phyloP scores from a whole-genome alignment of 2,888 invertebrate species.

The Pheosia tremula region DNA sequence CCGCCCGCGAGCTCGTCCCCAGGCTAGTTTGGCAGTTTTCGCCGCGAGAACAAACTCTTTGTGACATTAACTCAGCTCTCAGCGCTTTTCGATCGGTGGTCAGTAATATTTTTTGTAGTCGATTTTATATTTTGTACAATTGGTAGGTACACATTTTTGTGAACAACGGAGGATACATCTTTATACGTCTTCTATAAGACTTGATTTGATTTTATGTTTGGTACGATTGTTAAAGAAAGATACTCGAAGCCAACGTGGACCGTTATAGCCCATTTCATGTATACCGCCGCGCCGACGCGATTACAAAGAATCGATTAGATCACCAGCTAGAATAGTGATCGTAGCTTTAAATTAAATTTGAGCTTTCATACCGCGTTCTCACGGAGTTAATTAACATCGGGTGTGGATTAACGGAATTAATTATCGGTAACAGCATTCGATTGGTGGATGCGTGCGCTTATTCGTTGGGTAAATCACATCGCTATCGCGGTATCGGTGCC shows the following conservation, averaged over 20 bases:
- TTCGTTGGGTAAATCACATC: conserved; percentile 75
- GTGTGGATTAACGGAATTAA: conserved; percentile 69
- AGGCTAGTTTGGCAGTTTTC: conserved; percentile 52
- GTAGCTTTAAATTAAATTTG: conserved; percentile 40
- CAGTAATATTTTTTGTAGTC: conserved; percentile 12
- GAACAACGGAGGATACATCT: too few species aligned
- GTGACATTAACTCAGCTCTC: conserved; percentile 34
- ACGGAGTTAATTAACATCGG: conserved; percentile 70
- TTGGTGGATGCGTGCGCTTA: conserved; percentile 62
- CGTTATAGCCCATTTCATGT: background rate
- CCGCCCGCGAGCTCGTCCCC: conserved; percentile 53
- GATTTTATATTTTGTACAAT: too few species aligned
- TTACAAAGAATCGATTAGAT: conserved; percentile 7
- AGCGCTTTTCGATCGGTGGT: conserved; percentile 43
- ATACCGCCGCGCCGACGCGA: background rate
- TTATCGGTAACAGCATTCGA: conserved; percentile 70
- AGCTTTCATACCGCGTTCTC: conserved; percentile 54
- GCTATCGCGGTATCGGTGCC: conserved; percentile 56
- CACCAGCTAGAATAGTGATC: conserved; percentile 27
- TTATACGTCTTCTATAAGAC: too few species aligned
- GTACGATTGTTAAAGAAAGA: background rate
- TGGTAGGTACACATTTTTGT: too few species aligned
- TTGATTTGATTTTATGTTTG: background rate
- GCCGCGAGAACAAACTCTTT: conserved; percentile 32
- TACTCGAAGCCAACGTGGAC: background rate